Percentiles rank a stretch among this genome's conserved stretches.
Conservation (phyloP, 1,140 invertebrate species). For the Aphidius gifuensis region DNA sequence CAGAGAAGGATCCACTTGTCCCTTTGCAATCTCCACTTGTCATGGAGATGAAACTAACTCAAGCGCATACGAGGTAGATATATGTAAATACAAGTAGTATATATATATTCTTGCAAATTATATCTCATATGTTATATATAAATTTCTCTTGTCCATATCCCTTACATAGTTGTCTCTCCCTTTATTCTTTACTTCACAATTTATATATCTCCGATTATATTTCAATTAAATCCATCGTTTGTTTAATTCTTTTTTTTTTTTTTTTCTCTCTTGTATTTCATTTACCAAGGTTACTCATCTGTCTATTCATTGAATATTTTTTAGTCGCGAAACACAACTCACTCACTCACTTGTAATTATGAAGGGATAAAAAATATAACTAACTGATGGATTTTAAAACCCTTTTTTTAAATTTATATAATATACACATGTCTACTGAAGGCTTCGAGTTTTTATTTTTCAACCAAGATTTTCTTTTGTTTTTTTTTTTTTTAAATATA, state of each 20-base stretch:
- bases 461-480: not conserved
- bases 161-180: no score
- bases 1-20: no score
- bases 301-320: constrained; percentile 9
- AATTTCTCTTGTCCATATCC: no score
- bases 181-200: not conserved
- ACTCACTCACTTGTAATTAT: constrained; percentile 11
- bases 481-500: no score
- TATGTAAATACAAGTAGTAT: not conserved
- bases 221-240: constrained; percentile 33
- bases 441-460: no score
- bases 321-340: constrained; percentile 18
- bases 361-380: constrained; percentile 13
- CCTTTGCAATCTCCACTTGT: no score
- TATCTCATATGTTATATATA: no score
- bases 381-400: constrained; percentile 7
- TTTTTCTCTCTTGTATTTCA: not conserved
- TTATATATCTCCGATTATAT: constrained; percentile 30
- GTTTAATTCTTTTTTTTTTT: constrained; percentile 21
- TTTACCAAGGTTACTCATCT: not conserved
- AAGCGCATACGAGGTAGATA: not conserved
- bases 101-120: not conserved
- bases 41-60: no score
- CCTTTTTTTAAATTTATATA: no score
- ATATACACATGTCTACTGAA: no score